Percentiles rank a stretch among this genome's conserved stretches.
These are phyloP conservation scores for Melanaphis sacchari DNA, from an alignment of 1,140 invertebrate species.

Conservation along the genomic window DNA sequence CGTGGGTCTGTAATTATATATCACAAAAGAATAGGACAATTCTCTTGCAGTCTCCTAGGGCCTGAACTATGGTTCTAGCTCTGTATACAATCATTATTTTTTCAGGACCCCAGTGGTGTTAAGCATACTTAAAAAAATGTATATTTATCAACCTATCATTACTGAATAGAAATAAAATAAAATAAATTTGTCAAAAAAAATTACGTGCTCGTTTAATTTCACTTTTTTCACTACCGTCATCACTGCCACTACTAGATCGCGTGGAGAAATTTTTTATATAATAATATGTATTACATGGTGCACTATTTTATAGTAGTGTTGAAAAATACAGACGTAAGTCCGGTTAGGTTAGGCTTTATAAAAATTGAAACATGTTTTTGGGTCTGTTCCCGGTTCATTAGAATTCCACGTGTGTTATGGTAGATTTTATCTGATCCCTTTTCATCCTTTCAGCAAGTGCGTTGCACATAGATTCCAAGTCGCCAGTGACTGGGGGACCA, in stretches of 20 bases:
- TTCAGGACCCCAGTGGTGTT: too few species aligned
- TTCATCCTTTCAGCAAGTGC: neutral
- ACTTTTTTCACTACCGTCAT: neutral
- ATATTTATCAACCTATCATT: too few species aligned
- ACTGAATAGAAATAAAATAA: neutral
- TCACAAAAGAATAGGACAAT: too few species aligned
- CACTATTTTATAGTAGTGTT: neutral
- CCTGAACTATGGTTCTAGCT: too few species aligned
- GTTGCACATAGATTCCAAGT: neutral
- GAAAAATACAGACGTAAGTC: neutral
- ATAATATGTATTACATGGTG: neutral
- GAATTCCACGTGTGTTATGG: neutral
- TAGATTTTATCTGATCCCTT: conserved; percentile 39
- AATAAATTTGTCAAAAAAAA: neutral
- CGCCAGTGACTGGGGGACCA: neutral
- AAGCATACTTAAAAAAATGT: too few species aligned
- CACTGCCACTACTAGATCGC: too few species aligned
- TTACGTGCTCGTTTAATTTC: too few species aligned
- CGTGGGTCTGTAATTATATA: too few species aligned
- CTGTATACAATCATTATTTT: too few species aligned
- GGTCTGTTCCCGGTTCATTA: neutral
- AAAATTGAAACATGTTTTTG: conserved; percentile 9
- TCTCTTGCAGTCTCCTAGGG: too few species aligned
- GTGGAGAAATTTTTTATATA: too few species aligned
- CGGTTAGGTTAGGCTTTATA: neutral